Base-by-base conservation (phyloP, 2,113 vertebrate species). In the Okapia johnstoni region DNA sequence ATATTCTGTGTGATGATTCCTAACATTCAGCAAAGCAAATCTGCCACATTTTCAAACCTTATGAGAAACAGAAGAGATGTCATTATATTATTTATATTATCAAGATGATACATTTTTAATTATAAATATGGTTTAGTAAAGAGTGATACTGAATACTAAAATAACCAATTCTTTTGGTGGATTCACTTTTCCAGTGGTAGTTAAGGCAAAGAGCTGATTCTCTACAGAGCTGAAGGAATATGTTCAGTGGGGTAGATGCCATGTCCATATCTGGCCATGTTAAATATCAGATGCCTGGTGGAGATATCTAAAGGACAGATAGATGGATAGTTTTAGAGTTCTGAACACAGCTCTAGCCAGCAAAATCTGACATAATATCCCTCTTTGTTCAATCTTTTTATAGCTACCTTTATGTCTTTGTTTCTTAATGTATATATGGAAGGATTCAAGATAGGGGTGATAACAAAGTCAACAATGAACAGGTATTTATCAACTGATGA, bases 381-480 rank as follows among this genome's bases (percentile, higher is more conserved):
- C 3, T 11, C 0, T 88, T 95, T 93, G 7, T 10, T 91, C 63
- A 94, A 1, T 23, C 54, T 94, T 88, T 87, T 80, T 19, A 98
- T 85, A 12, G 95, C 88, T 33, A 58, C 21, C 36, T 97, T 97
- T 50, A 96, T 97, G 23, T 97, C 94, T 66, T 96, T 97, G n/a
- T 97, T 98, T 3, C 93, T 81, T 46, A 98, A 16, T n/a, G 97
- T 94, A 55, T 97, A 98, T 16, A 97, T 97, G 46, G 92, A 16
- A 48, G 96, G 97, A 95, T 94, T 98, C 15, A 98, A 66, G 33
- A 84, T 12, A 63, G 94, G 97, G 0, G 85, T 98, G 12, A 93
- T 36, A 57, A 92, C 73, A 63, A 96, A 94, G 28, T 96, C 90
- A 84, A 33, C 81, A 63, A 93, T 84, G 10, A 96, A 88, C 3